phyloP scores from a whole-genome alignment of 2,113 vertebrate species.

The Ammodramus savannarum region DNA sequence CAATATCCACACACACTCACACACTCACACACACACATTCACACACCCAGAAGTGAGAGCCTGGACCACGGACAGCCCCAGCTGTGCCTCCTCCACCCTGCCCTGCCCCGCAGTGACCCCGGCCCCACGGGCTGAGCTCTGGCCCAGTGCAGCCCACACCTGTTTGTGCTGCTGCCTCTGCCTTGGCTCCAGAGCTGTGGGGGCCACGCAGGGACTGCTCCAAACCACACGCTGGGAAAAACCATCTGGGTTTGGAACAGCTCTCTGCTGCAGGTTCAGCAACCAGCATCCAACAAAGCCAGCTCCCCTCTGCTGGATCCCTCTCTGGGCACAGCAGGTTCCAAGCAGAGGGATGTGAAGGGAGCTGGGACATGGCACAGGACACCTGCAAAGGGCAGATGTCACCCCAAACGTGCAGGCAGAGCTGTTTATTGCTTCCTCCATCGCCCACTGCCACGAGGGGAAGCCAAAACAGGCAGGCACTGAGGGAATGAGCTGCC shows the following conservation, averaged over 20 bases:
- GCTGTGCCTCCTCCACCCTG: background rate
- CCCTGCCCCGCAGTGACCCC: background rate
- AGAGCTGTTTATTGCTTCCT: background rate
- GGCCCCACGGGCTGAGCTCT: background rate
- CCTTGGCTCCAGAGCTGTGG: background rate
- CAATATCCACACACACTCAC: no score
- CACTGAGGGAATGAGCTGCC: background rate
- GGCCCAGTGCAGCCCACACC: conserved; percentile 8
- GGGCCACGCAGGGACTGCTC: background rate
- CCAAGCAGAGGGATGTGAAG: background rate
- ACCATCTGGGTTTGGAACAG: background rate
- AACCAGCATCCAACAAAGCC: accelerated
- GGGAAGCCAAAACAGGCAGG: background rate
- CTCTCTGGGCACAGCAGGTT: background rate
- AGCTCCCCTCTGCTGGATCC: background rate
- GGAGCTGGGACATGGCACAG: background rate
- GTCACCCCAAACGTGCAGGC: background rate
- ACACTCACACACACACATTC: no score
- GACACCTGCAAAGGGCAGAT: background rate
- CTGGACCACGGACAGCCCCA: background rate
- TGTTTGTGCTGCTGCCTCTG: conserved; percentile 22
- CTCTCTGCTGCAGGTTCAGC: background rate
- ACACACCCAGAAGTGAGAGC: background rate
- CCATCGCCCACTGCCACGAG: background rate
- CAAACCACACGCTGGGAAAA: background rate